Evolutionary conservation across 2,888 invertebrate genomes (phyloP).

Genomic region (Ctenicera cuprea): DNA sequence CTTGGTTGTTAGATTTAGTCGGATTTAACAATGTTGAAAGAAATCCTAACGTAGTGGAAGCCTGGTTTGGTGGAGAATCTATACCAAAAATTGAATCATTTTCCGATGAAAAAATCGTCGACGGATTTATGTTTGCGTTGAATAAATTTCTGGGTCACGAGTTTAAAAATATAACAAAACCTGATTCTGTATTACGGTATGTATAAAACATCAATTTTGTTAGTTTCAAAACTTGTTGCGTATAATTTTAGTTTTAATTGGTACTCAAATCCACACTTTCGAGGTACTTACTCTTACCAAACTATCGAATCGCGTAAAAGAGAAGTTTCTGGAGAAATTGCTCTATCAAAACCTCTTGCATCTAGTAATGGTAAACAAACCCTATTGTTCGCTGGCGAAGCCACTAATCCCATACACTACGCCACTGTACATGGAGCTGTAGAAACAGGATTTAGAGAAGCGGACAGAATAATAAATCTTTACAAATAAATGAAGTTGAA

Average conservation of each 20-base stretch:
- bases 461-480: constrained; percentile 63
- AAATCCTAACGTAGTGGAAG: constrained; percentile 79
- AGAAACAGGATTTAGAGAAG: constrained; percentile 72
- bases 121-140: constrained; percentile 70
- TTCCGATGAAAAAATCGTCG: constrained; percentile 71
- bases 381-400: constrained; percentile 76
- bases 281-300: constrained; percentile 81
- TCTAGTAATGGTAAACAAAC: constrained; percentile 10
- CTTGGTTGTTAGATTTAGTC: constrained; percentile 80
- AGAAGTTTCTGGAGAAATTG: constrained; percentile 54
- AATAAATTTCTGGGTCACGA: constrained; percentile 38
- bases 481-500: constrained; percentile 12
- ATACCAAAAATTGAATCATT: constrained; percentile 73
- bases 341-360: constrained; percentile 48
- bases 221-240: not conserved
- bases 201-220: constrained; percentile 7
- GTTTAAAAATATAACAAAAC: constrained; percentile 73
- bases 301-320: constrained; percentile 74
- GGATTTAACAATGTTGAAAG: constrained; percentile 79
- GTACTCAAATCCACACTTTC: constrained; percentile 79
- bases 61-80: constrained; percentile 81
- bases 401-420: constrained; percentile 67
- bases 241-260: constrained; percentile 69
- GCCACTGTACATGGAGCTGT: constrained; percentile 73
- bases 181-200: constrained; percentile 67